Conservation (phyloP, 2,797 vertebrate genomes). For the Gallinago stenura region DNA sequence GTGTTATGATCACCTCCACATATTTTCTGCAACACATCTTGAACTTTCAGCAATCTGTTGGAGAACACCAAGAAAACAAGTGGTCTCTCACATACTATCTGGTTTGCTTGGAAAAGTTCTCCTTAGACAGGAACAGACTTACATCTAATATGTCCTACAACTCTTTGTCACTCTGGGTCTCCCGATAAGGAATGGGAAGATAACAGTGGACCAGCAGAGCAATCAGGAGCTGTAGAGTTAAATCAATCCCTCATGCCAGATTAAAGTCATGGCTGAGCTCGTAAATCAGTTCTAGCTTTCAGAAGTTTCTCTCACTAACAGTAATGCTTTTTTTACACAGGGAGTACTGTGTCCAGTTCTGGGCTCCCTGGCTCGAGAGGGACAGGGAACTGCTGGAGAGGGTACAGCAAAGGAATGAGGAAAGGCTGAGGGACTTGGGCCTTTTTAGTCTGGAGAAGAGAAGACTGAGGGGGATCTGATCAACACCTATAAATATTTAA, state of each 20-base stretch:
- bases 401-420: no score
- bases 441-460: no score
- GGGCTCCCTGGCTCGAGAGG: no score
- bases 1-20: rapidly evolving
- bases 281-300: conserved; percentile 6
- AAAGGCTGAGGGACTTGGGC: no score
- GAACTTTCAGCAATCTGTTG: background rate
- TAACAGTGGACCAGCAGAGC: background rate
- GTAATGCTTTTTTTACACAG: background rate
- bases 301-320: background rate
- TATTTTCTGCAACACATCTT: background rate
- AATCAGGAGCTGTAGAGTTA: conserved; percentile 2
- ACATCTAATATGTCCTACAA: background rate
- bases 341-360: background rate
- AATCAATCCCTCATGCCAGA: background rate
- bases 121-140: background rate
- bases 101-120: background rate
- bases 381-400: no score
- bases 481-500: no score
- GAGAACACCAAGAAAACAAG: background rate
- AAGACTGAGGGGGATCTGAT: no score
- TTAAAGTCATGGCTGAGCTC: background rate
- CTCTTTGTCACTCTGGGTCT: background rate
- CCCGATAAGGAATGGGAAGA: background rate
- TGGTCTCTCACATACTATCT: background rate